Evolutionary conservation across 2,888 invertebrate species (phyloP), one percentile per base, ranked within the genome.

Genomic region (Diplazon laetatorius): DNA sequence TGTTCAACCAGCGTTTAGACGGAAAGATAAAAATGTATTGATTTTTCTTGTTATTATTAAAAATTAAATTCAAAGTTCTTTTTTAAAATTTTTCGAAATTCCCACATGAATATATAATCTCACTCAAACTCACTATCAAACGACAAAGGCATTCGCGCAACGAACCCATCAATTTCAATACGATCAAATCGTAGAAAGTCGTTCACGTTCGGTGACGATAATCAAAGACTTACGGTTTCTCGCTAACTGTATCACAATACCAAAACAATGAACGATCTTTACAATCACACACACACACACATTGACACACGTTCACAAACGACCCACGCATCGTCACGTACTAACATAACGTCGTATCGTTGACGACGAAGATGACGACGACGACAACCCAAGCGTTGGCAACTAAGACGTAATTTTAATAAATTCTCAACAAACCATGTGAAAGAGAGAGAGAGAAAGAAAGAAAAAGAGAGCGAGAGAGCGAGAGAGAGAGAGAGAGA

Each of bases 351-450:
- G 63, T 70, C 57, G 75, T 74, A 77, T 77, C 71, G 71, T 75
- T 60, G 76, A 68, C 72, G 63, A 76, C 70, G 60, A 66, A 68
- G 50, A 30, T n/a, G 16, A 4, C 12, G 44, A 71, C 37, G 55
- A 80, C 68, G 81, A 83, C 82, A 82, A 84, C 86, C 85, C 87
- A 84, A 30, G n/a, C n/a, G n/a, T n/a, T n/a, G n/a, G n/a, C n/a
- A n/a, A n/a, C n/a, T n/a, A n/a, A n/a, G n/a, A n/a, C n/a, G n/a
- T n/a, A n/a, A 87, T 89, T 88, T 89, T 89, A 90, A 90, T 90
- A 89, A 89, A 89, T 89, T 89, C 85, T 87, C 88, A 87, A 88
- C 87, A 88, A 90, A 89, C 90, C 89, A 89, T n/a, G n/a, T n/a
- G n/a, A n/a, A n/a, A n/a, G n/a, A 83, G 83, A 78, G 79, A 80